These are phyloP conservation scores for Cuniculus paca DNA, from an alignment of 2,797 vertebrate species.

Conservation along the genomic window DNA sequence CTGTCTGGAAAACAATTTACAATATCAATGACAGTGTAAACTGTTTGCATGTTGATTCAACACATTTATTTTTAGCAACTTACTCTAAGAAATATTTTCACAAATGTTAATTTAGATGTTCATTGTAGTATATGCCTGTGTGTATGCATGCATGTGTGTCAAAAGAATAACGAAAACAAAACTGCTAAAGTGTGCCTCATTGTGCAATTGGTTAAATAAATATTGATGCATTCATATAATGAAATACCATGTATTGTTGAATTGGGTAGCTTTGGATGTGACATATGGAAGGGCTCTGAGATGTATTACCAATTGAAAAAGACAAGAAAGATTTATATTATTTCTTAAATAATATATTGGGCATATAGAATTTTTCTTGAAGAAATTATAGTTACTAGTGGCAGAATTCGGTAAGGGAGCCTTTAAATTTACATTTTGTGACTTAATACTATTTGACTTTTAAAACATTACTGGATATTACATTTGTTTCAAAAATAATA, in stretches of 20 bases:
- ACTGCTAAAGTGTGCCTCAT: not conserved
- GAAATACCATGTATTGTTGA: not conserved
- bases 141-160: not conserved
- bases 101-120: not conserved
- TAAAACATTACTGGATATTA: not conserved
- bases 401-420: not conserved
- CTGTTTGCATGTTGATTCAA: not conserved
- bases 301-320: not conserved
- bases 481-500: conserved; percentile 2
- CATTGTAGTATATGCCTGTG: not conserved
- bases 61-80: conserved; percentile 19
- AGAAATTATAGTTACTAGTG: not conserved
- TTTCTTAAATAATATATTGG: not conserved
- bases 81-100: not conserved
- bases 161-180: not conserved
- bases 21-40: not conserved
- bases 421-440: not conserved
- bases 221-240: not conserved
- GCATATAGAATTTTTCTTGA: not conserved
- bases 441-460: not conserved
- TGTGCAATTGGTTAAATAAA: not conserved
- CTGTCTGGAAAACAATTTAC: not conserved
- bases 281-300: not conserved
- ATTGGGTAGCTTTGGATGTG: not conserved
- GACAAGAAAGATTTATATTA: not conserved